These are phyloP conservation scores for Branchinecta lynchi DNA, from an alignment of 1,140 invertebrate species.

Conservation along the genomic window DNA sequence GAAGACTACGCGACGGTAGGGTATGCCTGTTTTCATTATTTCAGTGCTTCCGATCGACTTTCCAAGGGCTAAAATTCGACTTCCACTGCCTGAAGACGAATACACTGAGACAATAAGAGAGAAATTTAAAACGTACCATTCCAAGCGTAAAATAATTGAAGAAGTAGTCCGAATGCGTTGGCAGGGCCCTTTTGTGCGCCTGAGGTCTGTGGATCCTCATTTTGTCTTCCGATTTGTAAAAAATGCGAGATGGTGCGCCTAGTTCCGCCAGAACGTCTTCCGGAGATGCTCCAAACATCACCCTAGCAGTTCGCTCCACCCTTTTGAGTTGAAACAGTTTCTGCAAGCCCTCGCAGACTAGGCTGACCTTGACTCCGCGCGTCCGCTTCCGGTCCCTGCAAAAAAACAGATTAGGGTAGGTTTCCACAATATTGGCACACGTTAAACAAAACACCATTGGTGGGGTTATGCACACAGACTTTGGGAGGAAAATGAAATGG, in stretches of 20 bases:
- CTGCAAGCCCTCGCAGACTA: constrained; percentile 48
- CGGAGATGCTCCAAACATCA: constrained; percentile 62
- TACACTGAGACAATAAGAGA: too few species aligned
- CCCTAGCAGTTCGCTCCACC: constrained; percentile 26
- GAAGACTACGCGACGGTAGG: too few species aligned
- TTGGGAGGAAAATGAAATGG: too few species aligned
- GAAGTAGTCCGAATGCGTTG: constrained; percentile 73
- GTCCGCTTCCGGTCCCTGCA: constrained; percentile 37
- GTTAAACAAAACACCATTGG: too few species aligned
- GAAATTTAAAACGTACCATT: constrained; percentile 44
- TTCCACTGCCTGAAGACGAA: too few species aligned
- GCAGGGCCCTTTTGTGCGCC: constrained; percentile 56
- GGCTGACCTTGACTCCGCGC: constrained; percentile 47
- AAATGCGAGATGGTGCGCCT: constrained; percentile 60
- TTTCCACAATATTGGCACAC: too few species aligned
- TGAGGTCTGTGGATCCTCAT: constrained; percentile 92
- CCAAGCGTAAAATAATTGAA: constrained; percentile 95
- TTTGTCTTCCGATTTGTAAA: constrained; percentile 93
- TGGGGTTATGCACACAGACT: too few species aligned
- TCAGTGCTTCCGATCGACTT: too few species aligned
- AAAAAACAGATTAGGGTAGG: background rate
- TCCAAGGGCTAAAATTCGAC: too few species aligned
- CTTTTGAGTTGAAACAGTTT: constrained; percentile 16
- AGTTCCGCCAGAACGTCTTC: constrained; percentile 67
- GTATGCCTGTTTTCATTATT: too few species aligned